Evolutionary conservation across 2,113 vertebrate species (phyloP).

Genomic region (Bubo bubo): DNA sequence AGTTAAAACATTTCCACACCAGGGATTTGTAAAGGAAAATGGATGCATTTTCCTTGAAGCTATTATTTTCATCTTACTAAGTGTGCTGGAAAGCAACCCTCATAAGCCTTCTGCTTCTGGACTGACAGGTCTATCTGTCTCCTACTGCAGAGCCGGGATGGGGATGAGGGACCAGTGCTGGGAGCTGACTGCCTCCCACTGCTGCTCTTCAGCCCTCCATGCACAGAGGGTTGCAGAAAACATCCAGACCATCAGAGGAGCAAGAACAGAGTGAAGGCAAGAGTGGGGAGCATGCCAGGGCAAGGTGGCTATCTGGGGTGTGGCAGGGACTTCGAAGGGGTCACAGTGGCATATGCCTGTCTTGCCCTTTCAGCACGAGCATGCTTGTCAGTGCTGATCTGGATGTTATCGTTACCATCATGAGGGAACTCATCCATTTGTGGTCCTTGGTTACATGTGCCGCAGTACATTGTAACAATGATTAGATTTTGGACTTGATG

Average conservation of each 20-base stretch:
- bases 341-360: background rate
- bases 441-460: background rate
- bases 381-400: background rate
- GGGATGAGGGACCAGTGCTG: background rate
- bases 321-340: background rate
- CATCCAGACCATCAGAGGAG: background rate
- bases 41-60: constrained; percentile 43
- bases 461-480: background rate
- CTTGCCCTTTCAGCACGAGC: background rate
- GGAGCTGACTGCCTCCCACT: background rate
- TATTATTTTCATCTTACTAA: constrained; percentile 58
- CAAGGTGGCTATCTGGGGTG: background rate
- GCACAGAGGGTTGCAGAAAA: background rate
- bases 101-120: constrained; percentile 10
- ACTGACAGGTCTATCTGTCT: constrained; percentile 15
- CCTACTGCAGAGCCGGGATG: background rate
- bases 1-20: constrained; percentile 63
- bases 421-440: background rate
- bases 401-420: background rate
- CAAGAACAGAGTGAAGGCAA: background rate
- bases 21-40: constrained; percentile 63
- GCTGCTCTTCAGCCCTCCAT: background rate
- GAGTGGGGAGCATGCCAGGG: background rate
- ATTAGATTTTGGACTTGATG: constrained; percentile 38
- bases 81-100: constrained; percentile 42